Conservation (phyloP, 2,888 invertebrate species). For the Eilema depressum region DNA sequence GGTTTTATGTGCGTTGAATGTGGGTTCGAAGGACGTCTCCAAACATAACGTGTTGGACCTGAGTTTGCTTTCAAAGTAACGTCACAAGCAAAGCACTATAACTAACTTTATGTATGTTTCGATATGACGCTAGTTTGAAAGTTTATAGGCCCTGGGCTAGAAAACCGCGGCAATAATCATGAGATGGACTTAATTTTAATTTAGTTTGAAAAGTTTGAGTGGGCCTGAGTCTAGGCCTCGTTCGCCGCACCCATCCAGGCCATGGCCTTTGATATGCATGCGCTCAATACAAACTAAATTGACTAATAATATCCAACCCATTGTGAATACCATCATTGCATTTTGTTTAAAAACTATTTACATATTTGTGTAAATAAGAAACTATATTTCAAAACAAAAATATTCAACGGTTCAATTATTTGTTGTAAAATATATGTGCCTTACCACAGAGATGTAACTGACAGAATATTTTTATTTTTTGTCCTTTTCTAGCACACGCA, state of each 20-base stretch:
- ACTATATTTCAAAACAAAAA: conserved; percentile 47
- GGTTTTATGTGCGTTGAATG: conserved; percentile 22
- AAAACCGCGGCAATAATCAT: conserved; percentile 21
- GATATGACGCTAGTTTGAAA: conserved; percentile 42
- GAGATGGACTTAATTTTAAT: conserved; percentile 22
- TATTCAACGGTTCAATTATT: conserved; percentile 44
- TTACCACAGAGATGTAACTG: conserved; percentile 62
- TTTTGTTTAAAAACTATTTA: conserved; percentile 44
- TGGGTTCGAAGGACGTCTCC: conserved; percentile 39
- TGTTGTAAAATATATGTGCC: conserved; percentile 45
- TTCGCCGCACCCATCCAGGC: conserved; percentile 46
- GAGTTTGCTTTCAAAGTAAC: conserved; percentile 39
- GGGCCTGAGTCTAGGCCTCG: conserved; percentile 11
- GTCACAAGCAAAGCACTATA: conserved; percentile 30
- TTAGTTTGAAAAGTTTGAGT: conserved; percentile 23
- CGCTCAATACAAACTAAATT: conserved; percentile 60
- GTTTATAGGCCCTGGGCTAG: conserved; percentile 26
- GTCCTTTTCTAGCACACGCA: conserved; percentile 93
- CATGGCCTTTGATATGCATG: conserved; percentile 65
- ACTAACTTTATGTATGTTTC: conserved; percentile 16
- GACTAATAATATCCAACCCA: conserved; percentile 59
- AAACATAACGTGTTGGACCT: conserved; percentile 39
- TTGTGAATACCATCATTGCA: conserved; percentile 64
- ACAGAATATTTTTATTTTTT: conserved; percentile 81
- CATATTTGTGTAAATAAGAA: conserved; percentile 47